These are phyloP conservation scores for Cyanoderma ruficeps DNA, from an alignment of 2,113 vertebrate genomes.

Conservation along the genomic window DNA sequence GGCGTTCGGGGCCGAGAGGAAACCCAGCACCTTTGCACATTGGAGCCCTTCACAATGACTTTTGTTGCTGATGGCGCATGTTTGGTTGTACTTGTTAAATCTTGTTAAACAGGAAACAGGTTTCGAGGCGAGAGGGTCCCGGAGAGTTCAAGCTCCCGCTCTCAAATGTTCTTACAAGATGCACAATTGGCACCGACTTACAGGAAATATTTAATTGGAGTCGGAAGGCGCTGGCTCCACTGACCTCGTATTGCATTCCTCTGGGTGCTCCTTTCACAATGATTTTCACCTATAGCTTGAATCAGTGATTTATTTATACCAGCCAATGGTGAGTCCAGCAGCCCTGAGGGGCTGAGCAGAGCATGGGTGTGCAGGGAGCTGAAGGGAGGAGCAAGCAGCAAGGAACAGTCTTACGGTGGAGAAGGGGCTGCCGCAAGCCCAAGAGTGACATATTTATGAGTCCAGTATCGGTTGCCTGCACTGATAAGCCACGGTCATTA, in stretches of 20 bases:
- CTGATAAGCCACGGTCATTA: slow-evolving; percentile 78
- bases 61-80: slow-evolving; percentile 72
- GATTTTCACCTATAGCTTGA: slow-evolving; percentile 52
- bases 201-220: slow-evolving; percentile 82
- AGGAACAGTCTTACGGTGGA: background rate
- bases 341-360: background rate
- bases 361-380: background rate
- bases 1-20: background rate
- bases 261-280: slow-evolving; percentile 42
- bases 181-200: slow-evolving; percentile 74
- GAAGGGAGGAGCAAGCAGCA: background rate
- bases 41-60: slow-evolving; percentile 62
- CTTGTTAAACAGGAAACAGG: slow-evolving; percentile 84
- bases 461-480: slow-evolving; percentile 71
- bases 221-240: slow-evolving; percentile 74
- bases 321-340: slow-evolving; percentile 35
- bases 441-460: slow-evolving; percentile 79
- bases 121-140: slow-evolving; percentile 76
- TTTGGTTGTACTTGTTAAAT: slow-evolving; percentile 74
- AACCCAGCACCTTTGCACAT: slow-evolving; percentile 58
- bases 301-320: slow-evolving; percentile 69
- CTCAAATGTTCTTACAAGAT: slow-evolving; percentile 79
- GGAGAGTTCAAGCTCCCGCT: slow-evolving; percentile 76
- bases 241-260: slow-evolving; percentile 66
- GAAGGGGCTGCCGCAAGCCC: slow-evolving; percentile 17